Percentiles rank a stretch among this genome's conserved stretches.
phyloP scores from a whole-genome alignment of 2,797 vertebrate genomes.

The Cottoperca gobio region DNA sequence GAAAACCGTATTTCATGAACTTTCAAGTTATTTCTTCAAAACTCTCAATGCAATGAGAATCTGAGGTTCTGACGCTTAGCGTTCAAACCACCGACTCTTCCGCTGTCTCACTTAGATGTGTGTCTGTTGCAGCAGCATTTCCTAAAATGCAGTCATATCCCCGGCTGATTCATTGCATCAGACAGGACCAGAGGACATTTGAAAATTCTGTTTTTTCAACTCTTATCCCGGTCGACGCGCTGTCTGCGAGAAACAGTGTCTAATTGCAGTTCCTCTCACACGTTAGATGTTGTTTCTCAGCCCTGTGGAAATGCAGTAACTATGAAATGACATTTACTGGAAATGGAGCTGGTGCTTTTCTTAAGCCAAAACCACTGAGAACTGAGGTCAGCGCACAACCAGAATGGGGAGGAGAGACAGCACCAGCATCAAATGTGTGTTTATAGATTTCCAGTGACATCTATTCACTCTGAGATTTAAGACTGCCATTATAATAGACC shows the following conservation, averaged over 20 bases:
- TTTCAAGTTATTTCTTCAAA: constrained; percentile 11
- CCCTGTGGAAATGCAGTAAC: constrained; percentile 76
- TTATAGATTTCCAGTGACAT: constrained; percentile 78
- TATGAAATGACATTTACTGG: constrained; percentile 85
- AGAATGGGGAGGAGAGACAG: constrained; percentile 43
- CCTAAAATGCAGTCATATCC: constrained; percentile 60
- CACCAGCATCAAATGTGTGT: constrained; percentile 70
- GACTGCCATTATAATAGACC: constrained; percentile 68
- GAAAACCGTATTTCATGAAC: neutral
- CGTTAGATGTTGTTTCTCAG: constrained; percentile 73
- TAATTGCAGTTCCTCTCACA: constrained; percentile 77
- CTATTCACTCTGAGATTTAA: constrained; percentile 70
- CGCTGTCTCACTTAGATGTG: constrained; percentile 24
- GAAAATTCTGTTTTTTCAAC: constrained; percentile 50
- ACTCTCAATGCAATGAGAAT: constrained; percentile 6
- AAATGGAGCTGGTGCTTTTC: constrained; percentile 77
- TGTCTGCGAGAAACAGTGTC: constrained; percentile 70
- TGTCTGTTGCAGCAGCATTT: constrained; percentile 43
- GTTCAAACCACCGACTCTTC: constrained; percentile 14
- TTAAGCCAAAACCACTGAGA: constrained; percentile 78
- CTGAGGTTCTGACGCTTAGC: constrained; percentile 4
- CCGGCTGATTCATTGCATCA: constrained; percentile 52
- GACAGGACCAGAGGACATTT: constrained; percentile 42
- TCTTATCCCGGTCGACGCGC: constrained; percentile 56
- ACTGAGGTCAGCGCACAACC: constrained; percentile 80